Base-by-base conservation (phyloP, 2,888 invertebrate species). In the Beris chalybata region DNA sequence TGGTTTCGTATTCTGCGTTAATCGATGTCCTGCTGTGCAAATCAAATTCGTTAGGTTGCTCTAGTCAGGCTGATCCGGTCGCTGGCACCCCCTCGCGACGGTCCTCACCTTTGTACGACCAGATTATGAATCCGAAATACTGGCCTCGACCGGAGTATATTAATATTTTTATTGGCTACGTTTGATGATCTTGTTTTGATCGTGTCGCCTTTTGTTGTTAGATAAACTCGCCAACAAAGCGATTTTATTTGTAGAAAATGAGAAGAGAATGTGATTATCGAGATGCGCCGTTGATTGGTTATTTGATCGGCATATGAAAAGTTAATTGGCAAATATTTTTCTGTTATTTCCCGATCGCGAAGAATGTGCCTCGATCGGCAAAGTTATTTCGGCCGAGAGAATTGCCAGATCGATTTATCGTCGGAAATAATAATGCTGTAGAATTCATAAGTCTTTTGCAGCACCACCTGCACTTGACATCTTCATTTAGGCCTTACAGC, bases 1-100 rank as follows among this genome's bases (percentile, higher is more conserved):
- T 65, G 48, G 55, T 48, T 65, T 61, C 38, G 61, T 54, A 55
- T 56, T 54, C 48, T 56, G 31, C 56, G 64, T 65, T 65, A 65
- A 65, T 65, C 64, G 64, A 65, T 65, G 48, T 65, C 64, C 64
- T 65, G 64, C 64, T 65, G 64, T 32, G 64, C 64, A 65, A 65
- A 65, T 65, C 64, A 65, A 65, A 65, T 65, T 65, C 64, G 64
- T 65, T 65, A 32, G 55, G 52, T 61, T 15, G 52, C 38, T 38
- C 38, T 47, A 38, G 22, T 22, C 22, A 22, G 22, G 22, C 22
- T 22, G 22, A 22, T 22, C 22, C 22, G 22, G 22, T 22, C 22
- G 22, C 22, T 22, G 22, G 22, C 22, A 22, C 22, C 22, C 22
- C 22, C 22, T 22, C 22, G 38, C 38, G 5, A 9, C 32, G 32